Percentiles rank a stretch among this genome's conserved stretches.
These are phyloP conservation scores for Rhabdornis inornatus DNA, from an alignment of 2,113 vertebrate species.

Conservation along the genomic window DNA sequence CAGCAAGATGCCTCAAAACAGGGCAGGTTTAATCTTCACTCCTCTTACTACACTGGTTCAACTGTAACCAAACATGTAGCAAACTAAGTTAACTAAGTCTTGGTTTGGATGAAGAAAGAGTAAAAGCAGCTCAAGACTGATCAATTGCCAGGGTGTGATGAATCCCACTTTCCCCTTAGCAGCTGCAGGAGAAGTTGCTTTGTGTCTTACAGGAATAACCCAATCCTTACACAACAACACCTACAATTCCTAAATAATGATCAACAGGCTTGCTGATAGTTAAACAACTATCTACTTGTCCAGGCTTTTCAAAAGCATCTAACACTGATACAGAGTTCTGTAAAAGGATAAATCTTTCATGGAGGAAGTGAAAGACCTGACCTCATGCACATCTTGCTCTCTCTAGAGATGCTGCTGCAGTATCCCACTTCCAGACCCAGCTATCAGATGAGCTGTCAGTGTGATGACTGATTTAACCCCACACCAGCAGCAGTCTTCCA, in stretches of 20 bases:
- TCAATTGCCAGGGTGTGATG: fast-evolving
- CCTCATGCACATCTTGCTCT: neutral
- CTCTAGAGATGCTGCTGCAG: neutral
- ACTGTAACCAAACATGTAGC: neutral
- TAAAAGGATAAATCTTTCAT: neutral
- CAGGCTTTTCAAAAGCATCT: neutral
- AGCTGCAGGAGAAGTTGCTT: neutral
- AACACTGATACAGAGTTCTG: neutral
- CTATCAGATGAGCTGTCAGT: neutral
- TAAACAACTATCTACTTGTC: neutral
- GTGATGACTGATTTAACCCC: neutral
- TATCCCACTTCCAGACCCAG: neutral
- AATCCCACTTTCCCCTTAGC: neutral
- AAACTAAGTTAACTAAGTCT: neutral
- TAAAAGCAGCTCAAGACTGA: neutral
- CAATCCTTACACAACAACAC: neutral
- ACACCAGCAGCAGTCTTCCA: neutral
- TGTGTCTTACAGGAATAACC: neutral
- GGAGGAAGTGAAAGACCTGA: neutral
- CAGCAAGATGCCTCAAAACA: neutral
- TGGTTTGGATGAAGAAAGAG: neutral
- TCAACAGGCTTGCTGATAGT: neutral
- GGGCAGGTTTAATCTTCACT: neutral
- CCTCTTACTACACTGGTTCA: neutral
- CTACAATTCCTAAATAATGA: neutral